Percentiles rank a stretch among this genome's conserved stretches.
phyloP scores from a whole-genome alignment of 2,797 vertebrate genomes.

The Ibycter americanus region DNA sequence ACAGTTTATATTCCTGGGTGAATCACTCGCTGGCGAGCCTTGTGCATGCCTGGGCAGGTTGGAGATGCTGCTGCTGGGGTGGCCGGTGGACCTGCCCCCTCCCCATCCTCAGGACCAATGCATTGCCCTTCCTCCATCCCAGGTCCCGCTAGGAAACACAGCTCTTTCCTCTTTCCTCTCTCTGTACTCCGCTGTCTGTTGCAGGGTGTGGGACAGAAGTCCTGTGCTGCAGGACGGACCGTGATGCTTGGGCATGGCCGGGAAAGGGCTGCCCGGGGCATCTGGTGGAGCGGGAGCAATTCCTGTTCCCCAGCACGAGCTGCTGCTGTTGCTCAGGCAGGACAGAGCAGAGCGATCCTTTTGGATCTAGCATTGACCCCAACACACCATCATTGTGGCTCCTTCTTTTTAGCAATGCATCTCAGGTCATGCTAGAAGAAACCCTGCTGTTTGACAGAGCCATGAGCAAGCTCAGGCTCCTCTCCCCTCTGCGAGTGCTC shows the following conservation, averaged over 20 bases:
- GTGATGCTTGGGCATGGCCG: background rate
- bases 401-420: background rate
- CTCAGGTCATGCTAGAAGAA: background rate
- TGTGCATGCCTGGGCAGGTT: fast-evolving
- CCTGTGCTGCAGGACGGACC: background rate
- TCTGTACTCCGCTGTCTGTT: fast-evolving
- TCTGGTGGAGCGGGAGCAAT: background rate
- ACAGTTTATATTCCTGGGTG: fast-evolving
- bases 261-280: background rate
- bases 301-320: background rate
- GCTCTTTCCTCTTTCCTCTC: background rate
- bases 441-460: background rate
- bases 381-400: background rate
- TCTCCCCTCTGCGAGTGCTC: background rate
- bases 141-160: background rate
- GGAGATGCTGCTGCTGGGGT: background rate
- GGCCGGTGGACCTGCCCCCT: background rate
- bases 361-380: too few relatives aligned
- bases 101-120: fast-evolving
- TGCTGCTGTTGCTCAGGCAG: background rate
- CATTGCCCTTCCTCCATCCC: background rate
- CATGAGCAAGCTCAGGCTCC: fast-evolving
- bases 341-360: background rate
- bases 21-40: fast-evolving
- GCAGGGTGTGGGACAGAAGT: background rate